Conservation (phyloP, 2,113 vertebrate genomes). For the Laterallus jamaicensis region DNA sequence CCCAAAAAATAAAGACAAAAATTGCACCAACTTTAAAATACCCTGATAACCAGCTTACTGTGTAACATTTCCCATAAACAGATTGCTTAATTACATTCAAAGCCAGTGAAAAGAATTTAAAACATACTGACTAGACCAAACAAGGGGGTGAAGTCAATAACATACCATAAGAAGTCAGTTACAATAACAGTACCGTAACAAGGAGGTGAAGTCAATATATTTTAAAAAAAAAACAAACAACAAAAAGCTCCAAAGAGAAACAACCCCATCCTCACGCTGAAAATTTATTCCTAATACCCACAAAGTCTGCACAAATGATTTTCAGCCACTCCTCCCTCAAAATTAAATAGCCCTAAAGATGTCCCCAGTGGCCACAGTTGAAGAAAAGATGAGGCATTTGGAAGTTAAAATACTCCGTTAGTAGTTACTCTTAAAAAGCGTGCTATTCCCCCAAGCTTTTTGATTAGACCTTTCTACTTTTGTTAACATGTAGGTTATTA, state of each 20-base stretch:
- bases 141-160: too few species aligned
- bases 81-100: neutral
- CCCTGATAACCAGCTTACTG: neutral
- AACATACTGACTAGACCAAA: neutral
- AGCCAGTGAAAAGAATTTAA: neutral
- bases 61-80: neutral
- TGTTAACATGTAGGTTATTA: neutral
- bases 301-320: neutral
- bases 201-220: neutral
- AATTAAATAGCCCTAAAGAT: neutral
- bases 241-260: neutral
- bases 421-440: neutral
- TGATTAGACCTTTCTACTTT: neutral
- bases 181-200: neutral
- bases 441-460: neutral
- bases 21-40: neutral
- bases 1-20: neutral
- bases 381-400: neutral
- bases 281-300: neutral
- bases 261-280: neutral
- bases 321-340: neutral
- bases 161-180: too few species aligned
- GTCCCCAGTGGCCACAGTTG: too few species aligned
- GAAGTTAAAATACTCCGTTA: neutral
- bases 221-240: neutral